These are phyloP conservation scores for Acanthurus lineatus DNA, from an alignment of 2,797 vertebrate species.

Conservation along the genomic window DNA sequence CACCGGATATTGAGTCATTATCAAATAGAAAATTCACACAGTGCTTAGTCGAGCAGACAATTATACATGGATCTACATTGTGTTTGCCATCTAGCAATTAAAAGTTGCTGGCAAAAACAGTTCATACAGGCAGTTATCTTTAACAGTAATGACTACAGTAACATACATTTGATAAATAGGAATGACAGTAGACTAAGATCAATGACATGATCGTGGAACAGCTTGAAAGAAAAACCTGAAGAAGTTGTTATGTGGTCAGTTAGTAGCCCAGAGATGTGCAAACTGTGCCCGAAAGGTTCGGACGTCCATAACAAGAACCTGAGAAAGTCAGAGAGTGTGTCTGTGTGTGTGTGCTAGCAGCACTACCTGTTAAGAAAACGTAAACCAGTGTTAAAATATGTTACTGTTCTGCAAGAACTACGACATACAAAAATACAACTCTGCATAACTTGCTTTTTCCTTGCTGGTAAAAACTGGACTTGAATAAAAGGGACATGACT, in stretches of 20 bases:
- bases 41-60: conserved; percentile 74
- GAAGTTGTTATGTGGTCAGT: conserved; percentile 74
- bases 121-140: conserved; percentile 77
- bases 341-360: conserved; percentile 75
- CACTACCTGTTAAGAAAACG: conserved; percentile 77
- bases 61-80: conserved; percentile 55
- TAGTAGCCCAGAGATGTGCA: conserved; percentile 80
- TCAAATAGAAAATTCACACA: conserved; percentile 71
- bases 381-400: conserved; percentile 81
- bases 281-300: conserved; percentile 76
- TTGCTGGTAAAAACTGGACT: conserved; percentile 65
- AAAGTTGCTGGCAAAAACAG: conserved; percentile 58
- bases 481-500: conserved; percentile 58
- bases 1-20: conserved; percentile 52
- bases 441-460: conserved; percentile 68
- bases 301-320: conserved; percentile 80
- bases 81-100: conserved; percentile 54
- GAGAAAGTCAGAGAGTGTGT: conserved; percentile 77
- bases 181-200: conserved; percentile 74
- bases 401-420: conserved; percentile 80
- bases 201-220: conserved; percentile 63
- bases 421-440: conserved; percentile 80
- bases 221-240: conserved; percentile 77
- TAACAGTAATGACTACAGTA: conserved; percentile 81
- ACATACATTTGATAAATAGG: conserved; percentile 77